phyloP scores from a whole-genome alignment of 2,113 vertebrate species.

The Sebastes schlegelii region DNA sequence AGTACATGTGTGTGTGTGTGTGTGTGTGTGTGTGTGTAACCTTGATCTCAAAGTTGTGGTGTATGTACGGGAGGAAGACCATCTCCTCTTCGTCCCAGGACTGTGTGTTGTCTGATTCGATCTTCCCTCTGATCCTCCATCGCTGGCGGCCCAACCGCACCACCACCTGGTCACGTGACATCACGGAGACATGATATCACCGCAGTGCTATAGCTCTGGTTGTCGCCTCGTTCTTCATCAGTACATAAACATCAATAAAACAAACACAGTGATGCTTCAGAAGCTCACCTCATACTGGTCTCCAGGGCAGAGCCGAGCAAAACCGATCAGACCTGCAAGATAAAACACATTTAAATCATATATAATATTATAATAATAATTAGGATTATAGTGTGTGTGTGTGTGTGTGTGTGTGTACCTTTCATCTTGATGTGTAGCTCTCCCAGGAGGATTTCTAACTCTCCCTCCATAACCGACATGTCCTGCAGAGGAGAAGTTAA shows the following conservation, averaged over 20 bases:
- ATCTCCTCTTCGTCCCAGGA: slow-evolving; percentile 94
- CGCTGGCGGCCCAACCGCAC: slow-evolving; percentile 91
- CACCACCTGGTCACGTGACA: slow-evolving; percentile 85
- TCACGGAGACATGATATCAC: background rate
- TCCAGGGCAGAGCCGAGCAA: slow-evolving; percentile 95
- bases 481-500: slow-evolving; percentile 83
- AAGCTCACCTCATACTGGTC: slow-evolving; percentile 95
- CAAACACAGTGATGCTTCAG: too few species aligned
- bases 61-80: slow-evolving; percentile 91
- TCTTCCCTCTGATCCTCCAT: slow-evolving; percentile 93
- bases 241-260: too few species aligned
- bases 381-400: background rate
- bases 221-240: too few species aligned
- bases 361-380: too few species aligned
- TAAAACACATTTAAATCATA: slow-evolving; percentile 44
- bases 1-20: background rate
- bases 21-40: slow-evolving; percentile 69
- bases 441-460: slow-evolving; percentile 92
- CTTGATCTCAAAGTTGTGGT: slow-evolving; percentile 96
- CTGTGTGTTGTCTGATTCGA: slow-evolving; percentile 92
- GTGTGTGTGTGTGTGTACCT: slow-evolving; percentile 81
- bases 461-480: slow-evolving; percentile 93
- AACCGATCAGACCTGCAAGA: slow-evolving; percentile 92
- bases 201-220: too few species aligned
- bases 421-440: slow-evolving; percentile 97